Base-by-base conservation (phyloP, 1,140 invertebrate genomes). In the Drosophila simulans region DNA sequence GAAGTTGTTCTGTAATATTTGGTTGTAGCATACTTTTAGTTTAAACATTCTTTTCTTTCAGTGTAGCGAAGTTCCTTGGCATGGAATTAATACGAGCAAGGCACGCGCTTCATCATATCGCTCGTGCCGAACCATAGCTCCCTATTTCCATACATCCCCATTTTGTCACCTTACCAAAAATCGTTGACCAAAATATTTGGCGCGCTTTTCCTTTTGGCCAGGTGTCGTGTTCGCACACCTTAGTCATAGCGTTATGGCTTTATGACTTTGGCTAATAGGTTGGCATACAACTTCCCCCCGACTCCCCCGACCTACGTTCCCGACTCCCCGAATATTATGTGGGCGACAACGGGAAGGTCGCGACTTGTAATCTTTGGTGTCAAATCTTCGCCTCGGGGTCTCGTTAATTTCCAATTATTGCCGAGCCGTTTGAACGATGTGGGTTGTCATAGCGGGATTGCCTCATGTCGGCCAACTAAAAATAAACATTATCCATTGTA, bases 361-460 rank as follows among this genome's bases (percentile, higher is more conserved):
- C 52, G 34, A 76, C 25, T 70, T 77, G 56, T 56, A 77, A 77
- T 77, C 73, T 77, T 51, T 70, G 65, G 73, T 77, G 68, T 69
- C 74, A 77, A 52, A 77, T 77, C 73, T 77, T 45, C 20, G 56
- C 73, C 56, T 77, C 65, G 64, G 55, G 74, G 51, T 70, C 55
- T 77, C 62, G 73, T 77, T 77, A 77, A 77, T 77, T 77, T 77
- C 73, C 74, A 77, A 77, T 77, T 77, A 77, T 62, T 53, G 31
- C 20, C 46, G 42, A 43, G 31, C 37, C 35, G 31, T n/a, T 34
- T 25, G 59, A 59, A 46, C 15, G 43, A 77, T 77, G 74, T 77
- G 73, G 74, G 73, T 39, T 56, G 57, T 63, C 25, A 27, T 53
- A 35, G 54, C 53, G 56, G 49, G 31, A 49, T 73, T 74, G 42